Conservation (phyloP, 2,888 invertebrate genomes). For the Acrocyrtus sp. region DNA sequence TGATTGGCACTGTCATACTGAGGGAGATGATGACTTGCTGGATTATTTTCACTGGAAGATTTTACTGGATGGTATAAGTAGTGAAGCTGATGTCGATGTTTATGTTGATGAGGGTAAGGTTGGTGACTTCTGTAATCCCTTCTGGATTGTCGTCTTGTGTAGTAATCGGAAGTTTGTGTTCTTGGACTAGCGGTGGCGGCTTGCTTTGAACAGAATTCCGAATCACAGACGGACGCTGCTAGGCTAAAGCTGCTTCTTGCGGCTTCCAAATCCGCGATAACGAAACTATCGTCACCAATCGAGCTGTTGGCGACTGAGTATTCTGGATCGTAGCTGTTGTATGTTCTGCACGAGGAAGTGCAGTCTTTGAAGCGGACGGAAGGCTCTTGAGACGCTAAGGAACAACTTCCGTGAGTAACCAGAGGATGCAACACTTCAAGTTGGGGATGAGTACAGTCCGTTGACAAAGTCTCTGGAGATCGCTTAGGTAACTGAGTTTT, state of each 20-base stretch:
- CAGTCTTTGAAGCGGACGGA: constrained; percentile 27
- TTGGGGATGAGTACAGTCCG: constrained; percentile 52
- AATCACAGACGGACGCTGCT: constrained; percentile 17
- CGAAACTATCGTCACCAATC: constrained; percentile 22
- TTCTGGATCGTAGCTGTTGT: constrained; percentile 31
- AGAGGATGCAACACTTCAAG: constrained; percentile 46
- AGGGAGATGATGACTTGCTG: constrained; percentile 6
- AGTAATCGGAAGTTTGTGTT: constrained; percentile 37
- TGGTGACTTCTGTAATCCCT: background rate
- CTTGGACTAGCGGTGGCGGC: constrained; percentile 37
- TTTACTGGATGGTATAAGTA: constrained; percentile 6
- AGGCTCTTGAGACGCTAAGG: constrained; percentile 25
- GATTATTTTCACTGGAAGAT: constrained; percentile 13
- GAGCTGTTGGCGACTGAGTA: constrained; percentile 18
- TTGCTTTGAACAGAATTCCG: constrained; percentile 28
- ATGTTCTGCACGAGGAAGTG: constrained; percentile 24
- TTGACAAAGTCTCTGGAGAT: constrained; percentile 60
- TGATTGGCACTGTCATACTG: background rate
- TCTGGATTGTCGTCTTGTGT: constrained; percentile 9
- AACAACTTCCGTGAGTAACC: constrained; percentile 34
- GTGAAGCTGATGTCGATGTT: constrained; percentile 10
- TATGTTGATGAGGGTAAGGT: constrained; percentile 12
- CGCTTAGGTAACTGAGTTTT: constrained; percentile 54
- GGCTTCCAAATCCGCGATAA: constrained; percentile 36
- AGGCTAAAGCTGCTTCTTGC: constrained; percentile 37